These are phyloP conservation scores for Drosophila kurseongensis DNA, from an alignment of 1,140 invertebrate genomes.

Conservation along the genomic window DNA sequence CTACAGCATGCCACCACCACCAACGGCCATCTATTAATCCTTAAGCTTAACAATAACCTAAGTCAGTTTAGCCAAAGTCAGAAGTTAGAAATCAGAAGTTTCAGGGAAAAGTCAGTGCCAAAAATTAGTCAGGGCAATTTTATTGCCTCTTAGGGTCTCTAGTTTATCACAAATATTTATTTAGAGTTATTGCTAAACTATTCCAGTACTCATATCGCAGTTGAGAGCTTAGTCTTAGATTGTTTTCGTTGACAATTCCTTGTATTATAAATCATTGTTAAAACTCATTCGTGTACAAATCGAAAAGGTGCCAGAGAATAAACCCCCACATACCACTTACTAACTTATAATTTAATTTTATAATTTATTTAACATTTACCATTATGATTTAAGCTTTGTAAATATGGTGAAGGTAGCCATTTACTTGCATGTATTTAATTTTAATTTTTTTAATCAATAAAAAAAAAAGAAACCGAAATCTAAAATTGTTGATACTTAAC, in stretches of 20 bases:
- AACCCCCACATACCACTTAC: conserved; percentile 7
- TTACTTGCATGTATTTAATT: conserved; percentile 33
- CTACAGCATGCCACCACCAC: conserved; percentile 33
- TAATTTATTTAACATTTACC: conserved; percentile 27
- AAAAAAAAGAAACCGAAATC: not conserved
- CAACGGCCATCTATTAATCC: conserved; percentile 47
- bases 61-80: conserved; percentile 45
- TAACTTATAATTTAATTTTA: conserved; percentile 24
- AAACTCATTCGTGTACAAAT: conserved; percentile 60
- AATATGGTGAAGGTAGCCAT: conserved; percentile 40
- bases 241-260: conserved; percentile 55
- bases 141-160: conserved; percentile 71
- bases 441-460: conserved; percentile 22
- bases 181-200: conserved; percentile 7
- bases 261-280: conserved; percentile 61
- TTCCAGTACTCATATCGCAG: conserved; percentile 21
- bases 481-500: not conserved
- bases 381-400: conserved; percentile 50
- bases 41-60: not conserved
- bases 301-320: conserved; percentile 59
- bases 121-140: conserved; percentile 80
- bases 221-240: conserved; percentile 50
- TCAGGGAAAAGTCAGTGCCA: conserved; percentile 74
- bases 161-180: conserved; percentile 36
- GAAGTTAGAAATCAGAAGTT: conserved; percentile 15